Evolutionary conservation across 2,888 invertebrate species (phyloP), one percentile per base, ranked within the genome.

Genomic region (Galerucella calmariensis): DNA sequence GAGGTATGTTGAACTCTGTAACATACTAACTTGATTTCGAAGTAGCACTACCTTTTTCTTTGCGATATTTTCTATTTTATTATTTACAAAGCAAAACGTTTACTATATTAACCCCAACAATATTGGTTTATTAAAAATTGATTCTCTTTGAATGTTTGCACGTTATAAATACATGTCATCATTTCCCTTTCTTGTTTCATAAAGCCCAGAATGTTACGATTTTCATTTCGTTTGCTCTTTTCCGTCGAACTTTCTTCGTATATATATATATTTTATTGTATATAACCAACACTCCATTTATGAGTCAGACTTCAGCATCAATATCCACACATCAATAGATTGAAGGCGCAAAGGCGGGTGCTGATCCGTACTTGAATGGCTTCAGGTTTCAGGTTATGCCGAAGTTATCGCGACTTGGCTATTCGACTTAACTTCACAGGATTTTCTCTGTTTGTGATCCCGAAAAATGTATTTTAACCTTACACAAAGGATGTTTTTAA

Each of bases 351-450:
- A n/a, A 66, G 72, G 75, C 72, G 62, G 72, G 72, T 73, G 75
- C 61, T 75, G 77, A 77, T 77, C 77, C 77, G 59, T 69, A 69
- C 69, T 74, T 68, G 73, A 77, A 75, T 74, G 73, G 72, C 69
- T 75, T 73, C 73, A 71, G 71, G 74, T 72, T 75, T 75, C 70
- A 59, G 68, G 69, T 66, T 75, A 77, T 75, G 73, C 71, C 53
- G 68, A 73, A 77, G 73, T 77, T 77, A 77, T 75, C 77, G 72
- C 70, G 73, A 77, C 74, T 74, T 67, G 73, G 74, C 75, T 77
- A 77, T 77, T 77, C 77, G 73, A 72, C 73, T 73, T 69, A 62
- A 48, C 70, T 74, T 70, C 67, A 62, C 67, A 59, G 62, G 69
- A 77, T 77, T 75, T 75, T 67, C 68, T 67, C 67, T 73, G 76